phyloP scores from a whole-genome alignment of 2,797 vertebrate genomes.

The Scarus forsteni region DNA sequence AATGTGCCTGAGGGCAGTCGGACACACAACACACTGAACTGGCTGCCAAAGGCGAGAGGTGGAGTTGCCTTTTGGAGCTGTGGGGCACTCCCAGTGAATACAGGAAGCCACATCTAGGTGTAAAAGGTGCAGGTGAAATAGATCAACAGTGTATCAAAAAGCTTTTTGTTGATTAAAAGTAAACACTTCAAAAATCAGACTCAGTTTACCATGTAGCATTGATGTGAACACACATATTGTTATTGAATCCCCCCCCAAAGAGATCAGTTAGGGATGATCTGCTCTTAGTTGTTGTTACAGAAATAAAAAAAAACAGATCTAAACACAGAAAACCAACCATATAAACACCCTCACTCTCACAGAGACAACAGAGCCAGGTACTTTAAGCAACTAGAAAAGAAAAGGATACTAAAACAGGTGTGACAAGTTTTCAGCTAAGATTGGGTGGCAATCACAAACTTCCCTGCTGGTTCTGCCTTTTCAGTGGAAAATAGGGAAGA shows the following conservation, averaged over 20 bases:
- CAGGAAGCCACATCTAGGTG: neutral
- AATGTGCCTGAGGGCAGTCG: conserved; percentile 33
- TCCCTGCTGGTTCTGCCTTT: neutral
- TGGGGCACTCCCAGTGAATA: neutral
- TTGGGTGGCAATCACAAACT: neutral
- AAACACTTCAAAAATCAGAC: neutral
- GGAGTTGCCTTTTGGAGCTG: neutral
- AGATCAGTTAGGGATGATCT: no score
- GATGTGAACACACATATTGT: no score
- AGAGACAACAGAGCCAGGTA: no score
- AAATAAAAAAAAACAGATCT: no score
- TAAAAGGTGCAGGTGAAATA: neutral
- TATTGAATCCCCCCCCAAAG: no score
- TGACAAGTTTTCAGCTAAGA: neutral
- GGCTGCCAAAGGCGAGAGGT: conserved; percentile 15
- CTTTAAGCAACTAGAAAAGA: no score
- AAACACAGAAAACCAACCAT: no score
- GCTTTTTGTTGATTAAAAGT: neutral
- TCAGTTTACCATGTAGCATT: no score
- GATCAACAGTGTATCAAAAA: neutral
- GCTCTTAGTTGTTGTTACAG: no score
- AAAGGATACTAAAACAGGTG: no score
- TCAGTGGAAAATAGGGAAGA: no score
- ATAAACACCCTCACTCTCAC: no score
- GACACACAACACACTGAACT: conserved; percentile 37